These are phyloP conservation scores for Melinaea marsaeus DNA, from an alignment of 2,888 invertebrate species.

Conservation along the genomic window DNA sequence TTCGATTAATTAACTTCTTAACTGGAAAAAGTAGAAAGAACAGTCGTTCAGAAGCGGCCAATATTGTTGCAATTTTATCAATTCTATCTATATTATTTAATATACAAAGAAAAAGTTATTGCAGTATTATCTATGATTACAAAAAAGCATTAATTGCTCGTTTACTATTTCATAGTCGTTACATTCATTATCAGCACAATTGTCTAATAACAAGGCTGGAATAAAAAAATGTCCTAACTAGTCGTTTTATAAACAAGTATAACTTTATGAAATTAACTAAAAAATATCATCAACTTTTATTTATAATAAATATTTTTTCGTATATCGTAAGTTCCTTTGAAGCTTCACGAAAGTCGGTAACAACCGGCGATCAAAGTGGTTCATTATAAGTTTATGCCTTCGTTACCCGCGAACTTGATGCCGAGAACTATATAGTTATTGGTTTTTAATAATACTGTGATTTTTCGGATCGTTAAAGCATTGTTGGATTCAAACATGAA, in stretches of 20 bases:
- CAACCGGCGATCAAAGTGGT: slow-evolving; percentile 21
- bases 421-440: slow-evolving; percentile 13
- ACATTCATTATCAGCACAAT: too few species aligned
- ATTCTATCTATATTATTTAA: neutral
- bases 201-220: too few species aligned
- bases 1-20: slow-evolving; percentile 49
- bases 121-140: too few species aligned
- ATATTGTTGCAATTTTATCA: slow-evolving; percentile 30
- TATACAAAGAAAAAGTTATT: neutral
- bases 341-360: slow-evolving; percentile 4
- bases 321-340: slow-evolving; percentile 1
- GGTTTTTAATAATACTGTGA: slow-evolving; percentile 14
- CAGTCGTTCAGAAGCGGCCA: slow-evolving; percentile 10
- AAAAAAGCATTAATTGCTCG: too few species aligned
- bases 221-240: too few species aligned
- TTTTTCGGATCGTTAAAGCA: too few species aligned
- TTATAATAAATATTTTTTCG: too few species aligned
- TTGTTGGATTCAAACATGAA: too few species aligned
- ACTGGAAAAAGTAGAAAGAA: slow-evolving; percentile 33
- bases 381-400: slow-evolving; percentile 28
- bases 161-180: too few species aligned
- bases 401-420: slow-evolving; percentile 15
- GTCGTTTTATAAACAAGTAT: too few species aligned
- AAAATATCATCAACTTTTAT: too few species aligned
- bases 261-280: too few species aligned